Base-by-base conservation (phyloP, 2,888 invertebrate species). In the Pheosia tremula region DNA sequence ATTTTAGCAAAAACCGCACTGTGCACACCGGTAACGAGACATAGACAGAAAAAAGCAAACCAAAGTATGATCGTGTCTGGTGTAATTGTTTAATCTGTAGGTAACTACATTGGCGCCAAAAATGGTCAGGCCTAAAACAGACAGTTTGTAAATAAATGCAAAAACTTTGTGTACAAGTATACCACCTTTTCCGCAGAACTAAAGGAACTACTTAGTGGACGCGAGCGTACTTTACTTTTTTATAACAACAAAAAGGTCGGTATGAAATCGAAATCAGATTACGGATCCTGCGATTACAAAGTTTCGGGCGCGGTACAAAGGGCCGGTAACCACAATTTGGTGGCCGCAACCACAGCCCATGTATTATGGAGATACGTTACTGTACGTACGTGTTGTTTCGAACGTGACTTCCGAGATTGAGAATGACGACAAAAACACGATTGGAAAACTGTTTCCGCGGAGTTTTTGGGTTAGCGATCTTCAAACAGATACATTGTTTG, bases 181-280 rank as follows among this genome's bases (percentile, higher is more conserved):
- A 78, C 78, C 78, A 75, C 71, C 70, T 80, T 83, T 83, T 80
- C 72, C 74, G 78, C 75, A 83, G 83, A 24, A 2, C 24, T 24
- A 83, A 86, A 87, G 55, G 76, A 77, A 75, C 76, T 78, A 77
- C 78, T 81, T 81, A 78, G 74, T 69, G 77, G 69, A 80, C 78
- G 78, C 80, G 81, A 83, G 83, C 80, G 81, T 82, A 80, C 80
- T 83, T 84, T 79, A 82, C 81, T 88, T 90, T 88, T 89, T 90
- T 89, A 85, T 75, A 68, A 75, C 80, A 81, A 82, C 88, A 91
- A 90, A 91, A 89, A 89, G 87, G 83, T 78, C 76, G 78, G 85
- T 81, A 83, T 84, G 85, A 85, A 87, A 90, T 89, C 86, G 88
- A 88, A 90, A 89, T 87, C 86, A 84, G 90, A 90, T 90, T 89